Evolutionary conservation across 2,797 vertebrate genomes (phyloP).

Genomic region (Otolemur crassicaudatus): DNA sequence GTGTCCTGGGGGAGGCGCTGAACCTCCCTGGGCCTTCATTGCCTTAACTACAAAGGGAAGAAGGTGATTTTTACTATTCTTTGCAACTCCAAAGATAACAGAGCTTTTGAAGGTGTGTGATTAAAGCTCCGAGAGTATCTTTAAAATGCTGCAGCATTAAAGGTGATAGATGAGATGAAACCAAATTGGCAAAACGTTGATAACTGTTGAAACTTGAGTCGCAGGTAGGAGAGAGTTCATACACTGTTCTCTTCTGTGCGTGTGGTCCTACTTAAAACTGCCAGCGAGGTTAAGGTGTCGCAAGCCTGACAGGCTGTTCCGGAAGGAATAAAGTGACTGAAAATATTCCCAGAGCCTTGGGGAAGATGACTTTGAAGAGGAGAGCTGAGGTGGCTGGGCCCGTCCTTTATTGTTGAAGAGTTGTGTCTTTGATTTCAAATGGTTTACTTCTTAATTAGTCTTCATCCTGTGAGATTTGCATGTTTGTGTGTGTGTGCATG

Average conservation of each 20-base stretch:
- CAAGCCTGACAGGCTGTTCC: not conserved
- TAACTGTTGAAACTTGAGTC: not conserved
- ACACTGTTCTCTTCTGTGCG: not conserved
- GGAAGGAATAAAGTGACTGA: not conserved
- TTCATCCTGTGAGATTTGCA: not conserved
- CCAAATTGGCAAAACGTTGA: not conserved
- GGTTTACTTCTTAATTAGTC: not conserved
- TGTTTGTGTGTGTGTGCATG: not conserved
- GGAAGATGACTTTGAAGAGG: not conserved
- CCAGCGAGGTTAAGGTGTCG: not conserved
- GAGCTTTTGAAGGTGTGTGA: not conserved
- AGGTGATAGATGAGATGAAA: not conserved
- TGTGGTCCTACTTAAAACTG: not conserved
- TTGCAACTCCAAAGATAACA: not conserved
- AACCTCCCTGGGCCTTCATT: not conserved
- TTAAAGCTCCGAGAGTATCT: not conserved
- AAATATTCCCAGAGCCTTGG: not conserved
- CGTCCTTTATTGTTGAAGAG: not conserved
- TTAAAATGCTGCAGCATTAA: conserved; percentile 25
- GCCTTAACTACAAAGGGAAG: not conserved
- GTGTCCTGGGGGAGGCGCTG: not conserved
- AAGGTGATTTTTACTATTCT: not conserved
- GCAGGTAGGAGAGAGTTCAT: not conserved
- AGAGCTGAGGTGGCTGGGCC: not conserved
- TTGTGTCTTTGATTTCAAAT: conserved; percentile 28